Conservation (phyloP, 2,888 invertebrate genomes). For the Drosophila picticornis region DNA sequence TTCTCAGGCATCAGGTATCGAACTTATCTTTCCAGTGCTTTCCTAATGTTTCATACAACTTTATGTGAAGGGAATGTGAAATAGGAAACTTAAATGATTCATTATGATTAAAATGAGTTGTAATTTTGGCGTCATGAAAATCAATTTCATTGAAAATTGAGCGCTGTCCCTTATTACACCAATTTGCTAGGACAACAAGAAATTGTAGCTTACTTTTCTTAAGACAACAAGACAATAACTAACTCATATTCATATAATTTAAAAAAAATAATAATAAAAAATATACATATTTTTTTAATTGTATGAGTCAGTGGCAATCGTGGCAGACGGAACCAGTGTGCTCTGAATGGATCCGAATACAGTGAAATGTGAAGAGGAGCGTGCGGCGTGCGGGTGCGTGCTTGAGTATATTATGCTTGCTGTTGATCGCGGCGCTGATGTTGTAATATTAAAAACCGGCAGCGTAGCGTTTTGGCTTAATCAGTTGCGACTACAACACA, state of each 20-base stretch:
- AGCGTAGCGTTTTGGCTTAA: conserved; percentile 33
- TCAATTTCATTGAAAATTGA: no score
- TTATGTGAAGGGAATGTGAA: no score
- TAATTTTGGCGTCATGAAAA: no score
- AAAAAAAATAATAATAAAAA: neutral
- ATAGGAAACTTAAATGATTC: no score
- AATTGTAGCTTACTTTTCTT: no score
- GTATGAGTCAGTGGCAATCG: neutral
- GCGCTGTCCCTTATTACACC: no score
- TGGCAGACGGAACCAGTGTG: conserved; percentile 42
- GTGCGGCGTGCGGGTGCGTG: neutral
- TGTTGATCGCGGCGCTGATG: conserved; percentile 18
- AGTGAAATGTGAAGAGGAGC: neutral
- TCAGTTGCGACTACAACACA: conserved; percentile 54
- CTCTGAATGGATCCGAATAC: neutral
- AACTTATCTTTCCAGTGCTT: neutral
- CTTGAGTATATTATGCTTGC: neutral
- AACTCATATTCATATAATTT: neutral
- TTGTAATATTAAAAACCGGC: conserved; percentile 67
- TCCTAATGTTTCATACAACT: no score
- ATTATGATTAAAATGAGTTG: no score
- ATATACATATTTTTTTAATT: neutral
- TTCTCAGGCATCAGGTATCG: no score
- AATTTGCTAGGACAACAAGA: no score
- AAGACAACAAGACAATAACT: neutral